Conservation (phyloP, 2,797 vertebrate species). For the Pseudochromis fuscus region DNA sequence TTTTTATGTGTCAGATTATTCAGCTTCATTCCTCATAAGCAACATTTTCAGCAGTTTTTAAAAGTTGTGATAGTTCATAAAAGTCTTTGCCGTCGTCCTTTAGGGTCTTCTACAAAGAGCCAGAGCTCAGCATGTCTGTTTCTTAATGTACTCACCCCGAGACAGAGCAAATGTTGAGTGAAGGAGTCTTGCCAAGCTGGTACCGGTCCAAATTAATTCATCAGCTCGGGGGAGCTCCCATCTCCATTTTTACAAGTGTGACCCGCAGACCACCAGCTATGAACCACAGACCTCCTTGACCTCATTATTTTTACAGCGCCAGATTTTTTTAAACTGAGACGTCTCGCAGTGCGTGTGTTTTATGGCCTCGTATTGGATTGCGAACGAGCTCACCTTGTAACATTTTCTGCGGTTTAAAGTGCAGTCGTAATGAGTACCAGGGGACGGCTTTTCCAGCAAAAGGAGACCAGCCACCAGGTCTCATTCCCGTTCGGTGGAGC, state of each 20-base stretch:
- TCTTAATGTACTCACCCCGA: conserved; percentile 76
- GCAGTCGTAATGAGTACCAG: conserved; percentile 42
- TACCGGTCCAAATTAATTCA: conserved; percentile 76
- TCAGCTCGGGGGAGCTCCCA: conserved; percentile 67
- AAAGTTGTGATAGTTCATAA: conserved; percentile 18
- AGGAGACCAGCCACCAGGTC: conserved; percentile 18
- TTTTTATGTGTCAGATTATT: background rate
- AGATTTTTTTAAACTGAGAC: conserved; percentile 56
- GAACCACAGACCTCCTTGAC: conserved; percentile 74
- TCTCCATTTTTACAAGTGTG: conserved; percentile 70
- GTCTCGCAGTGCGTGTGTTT: conserved; percentile 53
- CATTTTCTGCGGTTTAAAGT: conserved; percentile 53
- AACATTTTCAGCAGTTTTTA: conserved; percentile 11
- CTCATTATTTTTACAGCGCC: conserved; percentile 79
- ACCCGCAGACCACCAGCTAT: conserved; percentile 74
- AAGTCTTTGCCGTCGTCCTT: conserved; percentile 67
- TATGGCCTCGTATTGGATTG: conserved; percentile 43
- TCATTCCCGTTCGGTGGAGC: conserved; percentile 22
- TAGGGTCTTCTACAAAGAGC: conserved; percentile 45
- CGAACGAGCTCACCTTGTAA: conserved; percentile 58
- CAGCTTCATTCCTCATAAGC: background rate
- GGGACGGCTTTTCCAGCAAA: conserved; percentile 31
- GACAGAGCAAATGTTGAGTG: conserved; percentile 77
- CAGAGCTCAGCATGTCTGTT: conserved; percentile 75
- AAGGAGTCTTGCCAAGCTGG: conserved; percentile 78